These are phyloP conservation scores for Battus philenor DNA, from an alignment of 1,140 invertebrate genomes.

Conservation along the genomic window DNA sequence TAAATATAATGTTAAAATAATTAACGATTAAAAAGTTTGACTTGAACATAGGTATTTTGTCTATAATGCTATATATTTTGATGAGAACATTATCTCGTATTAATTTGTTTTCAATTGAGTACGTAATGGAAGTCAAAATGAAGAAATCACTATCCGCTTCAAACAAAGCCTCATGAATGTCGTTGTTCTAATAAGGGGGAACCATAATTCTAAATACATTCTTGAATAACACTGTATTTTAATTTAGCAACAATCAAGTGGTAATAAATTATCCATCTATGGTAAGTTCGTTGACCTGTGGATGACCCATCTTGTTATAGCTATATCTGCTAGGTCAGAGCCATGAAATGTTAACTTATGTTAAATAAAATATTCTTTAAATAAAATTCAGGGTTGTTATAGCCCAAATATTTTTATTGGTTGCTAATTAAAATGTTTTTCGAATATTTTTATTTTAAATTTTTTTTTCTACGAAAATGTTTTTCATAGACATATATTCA, in stretches of 20 bases:
- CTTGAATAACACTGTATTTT: slow-evolving; percentile 10
- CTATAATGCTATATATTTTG: too few relatives aligned
- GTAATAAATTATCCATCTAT: slow-evolving; percentile 14
- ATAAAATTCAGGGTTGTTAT: too few relatives aligned
- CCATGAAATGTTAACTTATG: slow-evolving; percentile 5
- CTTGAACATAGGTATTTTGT: too few relatives aligned
- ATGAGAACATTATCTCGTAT: too few relatives aligned
- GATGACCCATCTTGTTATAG: slow-evolving; percentile 7
- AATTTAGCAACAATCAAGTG: neutral
- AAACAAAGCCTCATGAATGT: slow-evolving; percentile 9
- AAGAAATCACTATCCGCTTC: slow-evolving; percentile 2
- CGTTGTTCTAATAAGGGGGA: neutral
- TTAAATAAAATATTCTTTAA: neutral
- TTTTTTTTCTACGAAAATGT: neutral
- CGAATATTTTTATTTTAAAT: neutral
- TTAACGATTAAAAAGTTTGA: too few relatives aligned
- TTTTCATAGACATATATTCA: too few relatives aligned
- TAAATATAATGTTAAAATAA: too few relatives aligned
- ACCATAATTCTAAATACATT: slow-evolving; percentile 9
- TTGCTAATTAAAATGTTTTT: neutral
- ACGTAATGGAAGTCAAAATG: neutral
- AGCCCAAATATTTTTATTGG: neutral
- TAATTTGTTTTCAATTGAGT: too few relatives aligned
- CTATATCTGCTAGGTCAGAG: neutral
- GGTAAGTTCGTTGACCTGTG: slow-evolving; percentile 2